phyloP scores from a whole-genome alignment of 2,113 vertebrate genomes.

The Rattus rattus region DNA sequence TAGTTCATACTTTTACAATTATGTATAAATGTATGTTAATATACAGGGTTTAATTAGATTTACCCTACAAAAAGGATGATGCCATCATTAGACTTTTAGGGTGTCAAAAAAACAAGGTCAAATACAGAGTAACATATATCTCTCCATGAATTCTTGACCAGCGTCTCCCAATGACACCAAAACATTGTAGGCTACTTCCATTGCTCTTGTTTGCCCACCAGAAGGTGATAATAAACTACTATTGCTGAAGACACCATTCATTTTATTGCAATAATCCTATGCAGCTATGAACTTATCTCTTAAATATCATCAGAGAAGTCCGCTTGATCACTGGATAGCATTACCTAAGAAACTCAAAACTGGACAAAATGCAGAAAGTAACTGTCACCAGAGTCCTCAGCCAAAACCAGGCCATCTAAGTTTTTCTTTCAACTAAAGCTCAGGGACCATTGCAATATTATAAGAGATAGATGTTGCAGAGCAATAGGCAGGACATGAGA shows the following conservation, averaged over 20 bases:
- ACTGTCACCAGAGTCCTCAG: background rate
- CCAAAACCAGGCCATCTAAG: background rate
- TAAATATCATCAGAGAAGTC: background rate
- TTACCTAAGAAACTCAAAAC: background rate
- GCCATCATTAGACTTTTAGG: background rate
- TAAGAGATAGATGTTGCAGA: background rate
- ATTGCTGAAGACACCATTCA: background rate
- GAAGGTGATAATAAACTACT: background rate
- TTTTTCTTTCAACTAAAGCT: too few relatives aligned
- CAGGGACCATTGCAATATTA: background rate
- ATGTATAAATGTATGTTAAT: background rate
- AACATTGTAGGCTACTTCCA: background rate
- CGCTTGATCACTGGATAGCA: too few relatives aligned
- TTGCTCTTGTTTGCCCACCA: background rate
- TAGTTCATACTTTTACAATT: background rate
- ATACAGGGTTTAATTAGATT: background rate
- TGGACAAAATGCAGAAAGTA: background rate
- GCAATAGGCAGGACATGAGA: too few relatives aligned
- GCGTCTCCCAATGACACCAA: background rate
- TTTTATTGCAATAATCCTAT: background rate
- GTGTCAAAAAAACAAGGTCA: background rate
- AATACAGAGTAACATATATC: background rate
- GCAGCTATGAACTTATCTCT: background rate
- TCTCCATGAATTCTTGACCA: background rate
- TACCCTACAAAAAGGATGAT: background rate